Conservation (phyloP, 1,140 invertebrate genomes). For the Sycophaga agraensis region DNA sequence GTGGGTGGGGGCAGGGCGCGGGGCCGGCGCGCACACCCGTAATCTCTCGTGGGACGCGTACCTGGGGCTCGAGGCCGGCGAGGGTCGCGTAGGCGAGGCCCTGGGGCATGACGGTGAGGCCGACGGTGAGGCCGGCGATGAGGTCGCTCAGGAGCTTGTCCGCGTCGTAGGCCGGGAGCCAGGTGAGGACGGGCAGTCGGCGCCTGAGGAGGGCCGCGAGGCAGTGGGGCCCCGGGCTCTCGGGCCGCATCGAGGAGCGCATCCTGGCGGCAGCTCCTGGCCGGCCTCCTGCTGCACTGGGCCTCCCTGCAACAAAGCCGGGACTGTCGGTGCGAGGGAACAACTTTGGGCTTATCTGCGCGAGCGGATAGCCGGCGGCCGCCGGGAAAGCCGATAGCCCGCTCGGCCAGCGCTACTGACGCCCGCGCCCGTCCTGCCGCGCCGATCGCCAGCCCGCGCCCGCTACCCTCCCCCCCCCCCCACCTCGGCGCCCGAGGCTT, state of each 20-base stretch:
- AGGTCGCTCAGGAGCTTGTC: constrained; percentile 73
- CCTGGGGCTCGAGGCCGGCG: constrained; percentile 79
- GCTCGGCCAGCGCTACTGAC: no score
- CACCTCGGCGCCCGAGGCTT: neutral
- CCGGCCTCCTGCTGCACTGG: neutral
- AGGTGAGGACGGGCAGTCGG: constrained; percentile 66
- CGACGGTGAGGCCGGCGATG: constrained; percentile 83
- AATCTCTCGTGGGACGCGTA: constrained; percentile 49
- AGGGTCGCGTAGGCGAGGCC: constrained; percentile 83
- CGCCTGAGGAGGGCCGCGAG: neutral
- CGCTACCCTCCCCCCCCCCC: neutral
- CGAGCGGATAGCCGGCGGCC: no score
- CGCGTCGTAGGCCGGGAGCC: constrained; percentile 71
- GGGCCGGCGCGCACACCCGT: no score
- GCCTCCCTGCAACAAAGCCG: no score
- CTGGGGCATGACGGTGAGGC: constrained; percentile 86
- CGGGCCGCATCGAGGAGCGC: neutral
- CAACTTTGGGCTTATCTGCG: no score
- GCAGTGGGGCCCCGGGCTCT: neutral
- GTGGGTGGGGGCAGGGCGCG: neutral
- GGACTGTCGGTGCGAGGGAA: no score
- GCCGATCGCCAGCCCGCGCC: neutral
- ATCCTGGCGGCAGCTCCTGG: neutral
- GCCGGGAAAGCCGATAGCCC: no score
- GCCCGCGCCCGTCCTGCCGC: no score